Percentiles rank a stretch among this genome's conserved stretches.
These are phyloP conservation scores for Lottia gigantea DNA, from an alignment of 2,888 invertebrate species.

Conservation along the genomic window DNA sequence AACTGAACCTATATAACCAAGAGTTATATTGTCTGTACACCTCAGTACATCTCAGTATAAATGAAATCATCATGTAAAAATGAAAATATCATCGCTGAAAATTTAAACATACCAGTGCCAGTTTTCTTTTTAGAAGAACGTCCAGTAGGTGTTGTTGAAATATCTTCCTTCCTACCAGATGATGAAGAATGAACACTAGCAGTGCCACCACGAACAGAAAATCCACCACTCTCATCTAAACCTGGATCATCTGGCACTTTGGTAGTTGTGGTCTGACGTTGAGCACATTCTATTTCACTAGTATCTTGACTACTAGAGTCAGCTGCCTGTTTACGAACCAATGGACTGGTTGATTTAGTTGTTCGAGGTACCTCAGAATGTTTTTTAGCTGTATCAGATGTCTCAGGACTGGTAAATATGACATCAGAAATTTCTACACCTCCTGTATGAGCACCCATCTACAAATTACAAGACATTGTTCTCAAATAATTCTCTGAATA, in stretches of 20 bases:
- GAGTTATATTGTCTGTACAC: no score
- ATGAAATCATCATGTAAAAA: no score
- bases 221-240: conserved; percentile 20
- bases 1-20: no score
- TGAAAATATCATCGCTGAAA: no score
- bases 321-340: conserved; percentile 11
- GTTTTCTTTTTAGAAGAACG: not conserved
- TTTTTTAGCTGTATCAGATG: conserved; percentile 6
- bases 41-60: no score
- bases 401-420: conserved; percentile 27
- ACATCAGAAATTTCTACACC: conserved; percentile 4
- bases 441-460: not conserved
- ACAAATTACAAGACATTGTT: not conserved
- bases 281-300: conserved; percentile 24
- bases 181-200: not conserved
- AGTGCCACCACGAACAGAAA: conserved; percentile 15
- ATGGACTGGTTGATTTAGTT: conserved; percentile 10
- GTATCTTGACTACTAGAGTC: conserved; percentile 24
- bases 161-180: not conserved
- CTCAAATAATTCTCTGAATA: no score
- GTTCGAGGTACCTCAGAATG: not conserved
- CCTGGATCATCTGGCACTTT: not conserved
- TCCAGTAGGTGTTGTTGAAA: not conserved
- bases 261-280: conserved; percentile 7
- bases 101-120: no score